Conservation (phyloP, 2,888 invertebrate genomes). For the Arge pagana region DNA sequence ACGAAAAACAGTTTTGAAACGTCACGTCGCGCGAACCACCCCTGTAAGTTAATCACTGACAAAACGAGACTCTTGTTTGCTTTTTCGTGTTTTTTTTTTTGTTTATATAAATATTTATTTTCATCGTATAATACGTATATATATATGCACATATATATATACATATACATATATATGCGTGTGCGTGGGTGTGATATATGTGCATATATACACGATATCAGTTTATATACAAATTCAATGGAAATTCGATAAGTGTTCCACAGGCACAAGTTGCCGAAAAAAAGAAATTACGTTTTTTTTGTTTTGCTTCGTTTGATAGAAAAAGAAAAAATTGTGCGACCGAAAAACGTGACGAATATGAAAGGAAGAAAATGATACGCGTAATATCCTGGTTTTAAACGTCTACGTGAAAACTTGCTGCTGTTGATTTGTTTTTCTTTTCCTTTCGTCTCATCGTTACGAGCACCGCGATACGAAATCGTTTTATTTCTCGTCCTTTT, state of each 20-base stretch:
- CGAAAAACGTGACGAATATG: constrained; percentile 33
- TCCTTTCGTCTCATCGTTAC: constrained; percentile 4
- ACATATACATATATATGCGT: constrained; percentile 33
- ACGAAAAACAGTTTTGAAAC: no score
- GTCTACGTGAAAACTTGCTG: constrained; percentile 27
- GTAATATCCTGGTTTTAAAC: constrained; percentile 43
- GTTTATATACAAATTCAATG: constrained; percentile 41
- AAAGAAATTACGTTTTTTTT: no score
- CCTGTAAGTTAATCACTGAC: constrained; percentile 39
- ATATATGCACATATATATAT: constrained; percentile 22
- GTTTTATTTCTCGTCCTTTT: constrained; percentile 7
- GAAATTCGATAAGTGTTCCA: constrained; percentile 54
- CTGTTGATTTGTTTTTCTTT: no score
- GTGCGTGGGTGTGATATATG: no score
- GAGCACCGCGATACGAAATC: constrained; percentile 20
- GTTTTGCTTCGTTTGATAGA: no score
- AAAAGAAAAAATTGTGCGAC: constrained; percentile 36
- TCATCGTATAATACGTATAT: constrained; percentile 31
- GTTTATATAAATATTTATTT: constrained; percentile 40
- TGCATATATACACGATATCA: no score
- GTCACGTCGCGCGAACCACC: constrained; percentile 52
- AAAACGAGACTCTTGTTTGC: constrained; percentile 25
- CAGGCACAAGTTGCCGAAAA: constrained; percentile 59
- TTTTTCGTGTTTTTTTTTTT: constrained; percentile 29
- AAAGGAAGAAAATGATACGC: constrained; percentile 39